phyloP scores from a whole-genome alignment of 2,797 vertebrate species.

The Pseudotriccus pelzelni region DNA sequence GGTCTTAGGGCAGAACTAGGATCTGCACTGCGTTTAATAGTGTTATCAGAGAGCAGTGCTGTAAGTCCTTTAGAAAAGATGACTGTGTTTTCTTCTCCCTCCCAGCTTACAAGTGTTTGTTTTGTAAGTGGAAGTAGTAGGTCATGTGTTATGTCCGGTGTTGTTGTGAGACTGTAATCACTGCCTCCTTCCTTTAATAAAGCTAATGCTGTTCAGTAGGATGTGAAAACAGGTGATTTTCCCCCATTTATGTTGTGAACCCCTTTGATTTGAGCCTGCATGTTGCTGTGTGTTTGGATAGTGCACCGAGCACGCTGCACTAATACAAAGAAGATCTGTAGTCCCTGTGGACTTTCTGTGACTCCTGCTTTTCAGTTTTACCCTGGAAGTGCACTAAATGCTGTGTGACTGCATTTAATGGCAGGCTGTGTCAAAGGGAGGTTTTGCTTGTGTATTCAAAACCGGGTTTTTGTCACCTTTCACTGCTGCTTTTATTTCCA shows the following conservation, averaged over 20 bases:
- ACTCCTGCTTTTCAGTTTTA: neutral
- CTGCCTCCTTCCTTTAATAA: neutral
- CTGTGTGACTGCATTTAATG: neutral
- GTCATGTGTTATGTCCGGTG: neutral
- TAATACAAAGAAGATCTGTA: neutral
- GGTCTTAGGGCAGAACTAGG: neutral
- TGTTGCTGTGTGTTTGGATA: neutral
- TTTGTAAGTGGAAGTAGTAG: neutral
- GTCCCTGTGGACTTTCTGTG: neutral
- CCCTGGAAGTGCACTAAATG: neutral
- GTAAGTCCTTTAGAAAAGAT: neutral
- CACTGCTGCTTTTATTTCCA: neutral
- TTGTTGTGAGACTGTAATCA: neutral
- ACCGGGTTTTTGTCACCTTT: neutral
- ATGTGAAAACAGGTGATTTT: neutral
- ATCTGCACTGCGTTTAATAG: neutral
- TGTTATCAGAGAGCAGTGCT: neutral
- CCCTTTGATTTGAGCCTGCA: neutral
- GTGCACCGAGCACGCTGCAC: rapidly evolving
- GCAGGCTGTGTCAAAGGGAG: neutral
- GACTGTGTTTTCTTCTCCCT: neutral
- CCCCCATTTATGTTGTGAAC: neutral
- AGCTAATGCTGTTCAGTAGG: neutral
- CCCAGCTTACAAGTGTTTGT: neutral
- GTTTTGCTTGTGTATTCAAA: neutral